These are phyloP conservation scores for Thymelicus sylvestris DNA, from an alignment of 2,888 invertebrate genomes.

Conservation along the genomic window DNA sequence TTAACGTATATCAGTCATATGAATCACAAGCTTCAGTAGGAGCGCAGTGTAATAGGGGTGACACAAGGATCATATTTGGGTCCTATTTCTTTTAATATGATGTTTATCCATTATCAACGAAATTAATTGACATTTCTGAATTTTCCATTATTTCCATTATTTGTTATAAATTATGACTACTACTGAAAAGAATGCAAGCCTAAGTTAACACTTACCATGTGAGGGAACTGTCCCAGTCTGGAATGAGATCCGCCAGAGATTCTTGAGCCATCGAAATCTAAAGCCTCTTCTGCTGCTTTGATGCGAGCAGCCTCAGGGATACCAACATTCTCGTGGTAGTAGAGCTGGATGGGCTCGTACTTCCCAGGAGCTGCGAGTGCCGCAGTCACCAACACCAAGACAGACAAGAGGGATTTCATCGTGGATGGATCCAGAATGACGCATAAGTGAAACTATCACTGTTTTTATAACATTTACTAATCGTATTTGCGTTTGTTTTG, in stretches of 20 bases:
- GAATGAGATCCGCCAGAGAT: conserved; percentile 53
- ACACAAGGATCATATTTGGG: no score
- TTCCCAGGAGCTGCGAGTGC: conserved; percentile 25
- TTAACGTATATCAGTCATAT: no score
- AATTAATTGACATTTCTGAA: no score
- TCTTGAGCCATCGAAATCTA: conserved; percentile 49
- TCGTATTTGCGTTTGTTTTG: not conserved
- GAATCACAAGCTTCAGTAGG: no score
- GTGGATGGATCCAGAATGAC: not conserved
- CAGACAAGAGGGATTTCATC: conserved; percentile 41
- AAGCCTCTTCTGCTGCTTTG: conserved; percentile 45
- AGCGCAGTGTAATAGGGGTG: no score
- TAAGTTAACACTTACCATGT: conserved; percentile 43
- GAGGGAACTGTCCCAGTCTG: conserved; percentile 45
- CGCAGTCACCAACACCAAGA: conserved; percentile 39
- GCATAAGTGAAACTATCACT: not conserved
- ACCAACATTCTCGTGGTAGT: conserved; percentile 56
- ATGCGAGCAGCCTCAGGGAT: conserved; percentile 53
- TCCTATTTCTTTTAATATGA: no score
- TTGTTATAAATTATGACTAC: no score
- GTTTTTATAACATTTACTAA: not conserved
- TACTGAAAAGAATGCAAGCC: no score
- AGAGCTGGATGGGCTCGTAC: conserved; percentile 42
- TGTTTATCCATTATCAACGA: no score
- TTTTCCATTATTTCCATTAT: no score